Conservation (phyloP, 2,113 vertebrate genomes). For the Pycnonotus jocosus region DNA sequence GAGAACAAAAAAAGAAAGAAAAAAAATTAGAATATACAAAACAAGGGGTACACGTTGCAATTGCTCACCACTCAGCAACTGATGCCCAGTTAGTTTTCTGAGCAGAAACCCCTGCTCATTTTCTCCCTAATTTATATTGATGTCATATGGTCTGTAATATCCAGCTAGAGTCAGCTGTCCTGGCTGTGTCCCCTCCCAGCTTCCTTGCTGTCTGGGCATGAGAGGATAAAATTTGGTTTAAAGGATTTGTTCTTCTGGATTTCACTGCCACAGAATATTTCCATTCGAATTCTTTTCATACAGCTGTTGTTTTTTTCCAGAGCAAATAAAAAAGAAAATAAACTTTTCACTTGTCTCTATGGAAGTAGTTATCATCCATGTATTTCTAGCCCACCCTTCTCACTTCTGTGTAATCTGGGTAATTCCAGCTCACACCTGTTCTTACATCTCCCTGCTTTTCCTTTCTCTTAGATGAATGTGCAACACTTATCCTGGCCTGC, state of each 20-base stretch:
- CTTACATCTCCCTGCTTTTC: slow-evolving; percentile 24
- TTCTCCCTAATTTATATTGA: neutral
- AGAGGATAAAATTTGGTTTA: neutral
- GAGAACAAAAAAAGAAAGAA: neutral
- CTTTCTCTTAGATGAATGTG: slow-evolving; percentile 75
- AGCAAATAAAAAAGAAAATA: neutral
- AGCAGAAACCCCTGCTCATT: neutral
- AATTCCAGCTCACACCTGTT: neutral
- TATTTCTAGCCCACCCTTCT: neutral
- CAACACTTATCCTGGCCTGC: slow-evolving; percentile 79
- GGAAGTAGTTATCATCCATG: neutral
- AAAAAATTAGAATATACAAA: neutral
- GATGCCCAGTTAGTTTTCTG: neutral
- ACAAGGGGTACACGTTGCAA: neutral
- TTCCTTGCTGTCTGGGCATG: neutral
- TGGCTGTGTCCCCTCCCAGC: neutral
- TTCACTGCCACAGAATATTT: neutral
- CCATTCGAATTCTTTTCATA: neutral
- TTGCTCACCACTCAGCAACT: neutral
- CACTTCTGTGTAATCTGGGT: neutral
- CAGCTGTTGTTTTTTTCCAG: neutral
- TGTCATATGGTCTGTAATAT: neutral
- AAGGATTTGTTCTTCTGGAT: neutral
- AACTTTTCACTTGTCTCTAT: neutral
- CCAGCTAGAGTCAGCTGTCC: neutral